Percentiles rank a stretch among this genome's conserved stretches.
phyloP scores from a whole-genome alignment of 2,888 invertebrate genomes.

The Idaea straminata region DNA sequence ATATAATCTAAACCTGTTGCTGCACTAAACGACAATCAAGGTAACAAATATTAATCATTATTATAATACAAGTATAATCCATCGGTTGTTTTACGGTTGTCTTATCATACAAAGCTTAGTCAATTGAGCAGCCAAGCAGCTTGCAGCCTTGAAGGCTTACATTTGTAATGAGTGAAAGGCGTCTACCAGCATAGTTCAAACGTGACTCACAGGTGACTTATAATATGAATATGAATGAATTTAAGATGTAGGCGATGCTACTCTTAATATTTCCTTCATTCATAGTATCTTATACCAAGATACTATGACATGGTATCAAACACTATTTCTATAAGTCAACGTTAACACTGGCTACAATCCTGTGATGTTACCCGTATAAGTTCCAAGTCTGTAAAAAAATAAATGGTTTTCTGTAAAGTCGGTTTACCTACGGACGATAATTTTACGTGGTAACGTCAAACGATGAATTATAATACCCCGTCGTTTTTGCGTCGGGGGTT shows the following conservation, averaged over 20 bases:
- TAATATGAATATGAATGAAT: slow-evolving; percentile 27
- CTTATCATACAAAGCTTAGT: slow-evolving; percentile 42
- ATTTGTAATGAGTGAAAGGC: slow-evolving; percentile 75
- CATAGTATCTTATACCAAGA: neutral
- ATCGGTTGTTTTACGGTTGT: slow-evolving; percentile 16
- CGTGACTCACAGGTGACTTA: slow-evolving; percentile 60
- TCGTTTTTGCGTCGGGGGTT: too few species aligned
- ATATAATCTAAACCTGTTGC: neutral
- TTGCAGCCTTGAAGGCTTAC: slow-evolving; percentile 63
- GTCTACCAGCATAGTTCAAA: slow-evolving; percentile 43
- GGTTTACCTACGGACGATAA: too few species aligned
- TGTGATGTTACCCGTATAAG: neutral
- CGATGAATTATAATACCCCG: too few species aligned
- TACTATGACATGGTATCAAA: neutral
- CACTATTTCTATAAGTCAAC: neutral
- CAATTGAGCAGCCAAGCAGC: slow-evolving; percentile 55
- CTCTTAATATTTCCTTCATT: neutral
- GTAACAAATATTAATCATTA: slow-evolving; percentile 1
- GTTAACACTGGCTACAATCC: neutral
- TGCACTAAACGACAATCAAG: slow-evolving; percentile 7
- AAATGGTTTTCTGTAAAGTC: too few species aligned
- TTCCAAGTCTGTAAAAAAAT: neutral
- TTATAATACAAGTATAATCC: slow-evolving; percentile 4
- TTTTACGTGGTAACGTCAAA: too few species aligned
- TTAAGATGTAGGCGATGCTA: neutral